Base-by-base conservation (phyloP, 2,888 invertebrate genomes). In the Eilema caniola region DNA sequence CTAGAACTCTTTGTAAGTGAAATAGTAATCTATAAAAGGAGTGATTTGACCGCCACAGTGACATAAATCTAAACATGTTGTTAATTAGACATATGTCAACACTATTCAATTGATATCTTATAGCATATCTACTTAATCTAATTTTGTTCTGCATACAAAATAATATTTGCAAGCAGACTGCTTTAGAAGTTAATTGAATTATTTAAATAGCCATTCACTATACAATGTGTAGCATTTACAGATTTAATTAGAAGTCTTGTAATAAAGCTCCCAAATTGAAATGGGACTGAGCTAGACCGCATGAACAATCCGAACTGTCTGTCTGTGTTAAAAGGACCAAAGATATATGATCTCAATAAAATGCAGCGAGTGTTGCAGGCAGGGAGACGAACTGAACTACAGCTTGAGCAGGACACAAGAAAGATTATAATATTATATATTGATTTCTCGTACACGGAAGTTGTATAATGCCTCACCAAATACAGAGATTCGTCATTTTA, bases 51-150 rank as follows among this genome's bases (percentile, higher is more conserved):
- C 74, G 83, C 74, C 74, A 72, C 72, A 75, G 75, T 68, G 75
- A 76, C 68, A n/a, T n/a, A 78, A 80, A 79, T 84, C 80, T 74
- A 79, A 83, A 82, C 78, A 79, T 74, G 78, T 77, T 73, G 78
- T 84, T 86, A 86, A 88, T 86, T 85, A 78, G 84, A 83, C 83
- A 80, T 79, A 78, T 87, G 87, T 85, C 86, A 87, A 86, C 85
- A 84, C 82, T 77, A 73, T 70, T 78, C 77, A 73, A 78, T 77
- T 68, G 75, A 81, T 82, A 83, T 25, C 57, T 24, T 24, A 57
- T 57, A 24, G 60, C 59, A 72, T 63, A n/a, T n/a, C n/a, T n/a
- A 62, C 20, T 56, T 76, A 78, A 83, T 64, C 31, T 64, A 62
- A 62, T 77, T 69, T 67, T 60, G 41, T 16, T 74, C 24, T 62